Percentiles rank a stretch among this genome's conserved stretches.
phyloP scores from a whole-genome alignment of 2,888 invertebrate species.

The Harpalus rubripes region DNA sequence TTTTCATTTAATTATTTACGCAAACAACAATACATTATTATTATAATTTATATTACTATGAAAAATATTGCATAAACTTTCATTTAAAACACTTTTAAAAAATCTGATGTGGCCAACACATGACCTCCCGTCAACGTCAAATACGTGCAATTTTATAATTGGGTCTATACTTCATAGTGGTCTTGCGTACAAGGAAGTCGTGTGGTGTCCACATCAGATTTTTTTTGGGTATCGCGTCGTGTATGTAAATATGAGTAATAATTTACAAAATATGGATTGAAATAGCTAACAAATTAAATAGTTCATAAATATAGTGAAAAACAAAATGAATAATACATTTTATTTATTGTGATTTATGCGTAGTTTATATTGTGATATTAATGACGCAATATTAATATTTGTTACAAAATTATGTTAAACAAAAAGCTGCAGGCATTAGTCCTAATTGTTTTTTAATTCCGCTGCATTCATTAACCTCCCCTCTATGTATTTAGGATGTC shows the following conservation, averaged over 20 bases:
- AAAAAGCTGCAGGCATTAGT: conserved; percentile 8
- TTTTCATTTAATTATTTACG: no score
- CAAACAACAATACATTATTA: no score
- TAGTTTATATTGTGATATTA: conserved; percentile 18
- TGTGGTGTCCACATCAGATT: no score
- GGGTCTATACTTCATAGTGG: no score
- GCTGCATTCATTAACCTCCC: conserved; percentile 27
- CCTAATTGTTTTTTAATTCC: conserved; percentile 52
- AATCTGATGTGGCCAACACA: no score
- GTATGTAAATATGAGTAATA: background rate
- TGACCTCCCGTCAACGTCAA: no score
- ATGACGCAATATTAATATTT: conserved; percentile 44
- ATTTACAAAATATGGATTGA: background rate
- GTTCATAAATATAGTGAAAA: background rate
- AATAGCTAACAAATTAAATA: background rate
- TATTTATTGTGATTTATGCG: background rate
- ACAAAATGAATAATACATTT: background rate
- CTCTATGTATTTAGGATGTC: conserved; percentile 27
- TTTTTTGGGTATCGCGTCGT: no score
- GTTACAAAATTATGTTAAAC: conserved; percentile 41
- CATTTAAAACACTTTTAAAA: no score
- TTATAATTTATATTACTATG: no score
- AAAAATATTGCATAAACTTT: no score
- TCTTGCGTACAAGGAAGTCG: no score
- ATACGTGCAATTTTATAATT: no score